phyloP scores from a whole-genome alignment of 2,888 invertebrate genomes.

The Cactoblastis cactorum region DNA sequence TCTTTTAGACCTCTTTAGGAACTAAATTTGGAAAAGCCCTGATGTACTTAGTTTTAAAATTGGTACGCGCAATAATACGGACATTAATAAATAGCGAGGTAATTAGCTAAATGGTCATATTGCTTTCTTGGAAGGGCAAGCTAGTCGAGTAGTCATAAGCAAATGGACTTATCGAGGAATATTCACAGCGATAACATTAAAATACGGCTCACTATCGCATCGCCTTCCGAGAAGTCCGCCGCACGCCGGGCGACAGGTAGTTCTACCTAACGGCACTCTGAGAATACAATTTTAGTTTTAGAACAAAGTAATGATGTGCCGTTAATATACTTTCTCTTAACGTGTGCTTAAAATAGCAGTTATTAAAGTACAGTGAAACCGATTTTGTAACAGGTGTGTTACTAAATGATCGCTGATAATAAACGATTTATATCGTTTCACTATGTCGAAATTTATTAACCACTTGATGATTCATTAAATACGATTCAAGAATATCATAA shows the following conservation, averaged over 20 bases:
- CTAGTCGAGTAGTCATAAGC: conserved; percentile 49
- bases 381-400: conserved; percentile 28
- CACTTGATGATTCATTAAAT: background rate
- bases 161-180: conserved; percentile 65
- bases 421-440: background rate
- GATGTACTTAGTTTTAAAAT: background rate
- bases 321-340: conserved; percentile 58
- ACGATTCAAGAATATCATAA: too few relatives aligned
- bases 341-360: conserved; percentile 33
- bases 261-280: conserved; percentile 65
- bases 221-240: conserved; percentile 67
- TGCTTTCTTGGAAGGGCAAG: conserved; percentile 54
- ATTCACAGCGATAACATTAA: conserved; percentile 73
- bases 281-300: conserved; percentile 65
- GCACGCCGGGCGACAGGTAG: conserved; percentile 63
- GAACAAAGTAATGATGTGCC: conserved; percentile 48
- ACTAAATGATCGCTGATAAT: conserved; percentile 14
- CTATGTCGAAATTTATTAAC: background rate
- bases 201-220: conserved; percentile 70
- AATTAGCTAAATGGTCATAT: conserved; percentile 50
- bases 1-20: too few relatives aligned
- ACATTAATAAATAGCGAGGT: conserved; percentile 26
- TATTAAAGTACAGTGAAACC: conserved; percentile 35
- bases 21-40: too few relatives aligned
- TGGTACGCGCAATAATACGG: background rate